phyloP scores from a whole-genome alignment of 2,797 vertebrate genomes.

The Neosilurus mollespiculum region DNA sequence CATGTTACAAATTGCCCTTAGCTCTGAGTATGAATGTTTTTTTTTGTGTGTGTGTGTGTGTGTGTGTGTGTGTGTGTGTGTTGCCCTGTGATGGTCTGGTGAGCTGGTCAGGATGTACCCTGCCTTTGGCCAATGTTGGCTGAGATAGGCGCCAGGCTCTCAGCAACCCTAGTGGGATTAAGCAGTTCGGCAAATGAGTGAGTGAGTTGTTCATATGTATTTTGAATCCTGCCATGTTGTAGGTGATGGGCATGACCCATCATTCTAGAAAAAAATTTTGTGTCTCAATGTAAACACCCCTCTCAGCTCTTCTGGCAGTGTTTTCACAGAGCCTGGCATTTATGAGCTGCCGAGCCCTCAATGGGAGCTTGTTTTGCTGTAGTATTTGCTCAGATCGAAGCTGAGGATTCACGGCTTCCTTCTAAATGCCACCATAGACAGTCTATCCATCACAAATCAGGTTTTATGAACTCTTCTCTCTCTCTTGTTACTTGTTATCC shows the following conservation, averaged over 20 bases:
- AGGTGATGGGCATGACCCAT: not conserved
- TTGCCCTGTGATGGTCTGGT: no score
- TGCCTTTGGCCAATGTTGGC: no score
- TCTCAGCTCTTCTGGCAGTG: not conserved
- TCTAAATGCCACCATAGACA: slow-evolving; percentile 10
- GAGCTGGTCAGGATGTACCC: no score
- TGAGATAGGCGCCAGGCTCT: no score
- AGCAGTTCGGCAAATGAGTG: no score
- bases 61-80: no score
- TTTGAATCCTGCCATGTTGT: not conserved
- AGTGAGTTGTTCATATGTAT: no score
- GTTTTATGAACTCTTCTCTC: not conserved
- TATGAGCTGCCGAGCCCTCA: not conserved
- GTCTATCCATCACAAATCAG: not conserved
- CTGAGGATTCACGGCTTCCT: not conserved
- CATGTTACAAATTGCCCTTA: no score
- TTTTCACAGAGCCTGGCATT: slow-evolving; percentile 12
- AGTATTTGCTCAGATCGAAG: not conserved
- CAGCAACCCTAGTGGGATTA: no score
- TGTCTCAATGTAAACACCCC: not conserved
- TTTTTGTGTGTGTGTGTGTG: no score
- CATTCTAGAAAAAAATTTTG: not conserved
- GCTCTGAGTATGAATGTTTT: no score
- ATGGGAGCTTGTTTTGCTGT: not conserved
- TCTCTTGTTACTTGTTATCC: not conserved